Evolutionary conservation across 2,888 invertebrate species (phyloP), one percentile per base, ranked within the genome.

Genomic region (Andrena haemorrhoa): DNA sequence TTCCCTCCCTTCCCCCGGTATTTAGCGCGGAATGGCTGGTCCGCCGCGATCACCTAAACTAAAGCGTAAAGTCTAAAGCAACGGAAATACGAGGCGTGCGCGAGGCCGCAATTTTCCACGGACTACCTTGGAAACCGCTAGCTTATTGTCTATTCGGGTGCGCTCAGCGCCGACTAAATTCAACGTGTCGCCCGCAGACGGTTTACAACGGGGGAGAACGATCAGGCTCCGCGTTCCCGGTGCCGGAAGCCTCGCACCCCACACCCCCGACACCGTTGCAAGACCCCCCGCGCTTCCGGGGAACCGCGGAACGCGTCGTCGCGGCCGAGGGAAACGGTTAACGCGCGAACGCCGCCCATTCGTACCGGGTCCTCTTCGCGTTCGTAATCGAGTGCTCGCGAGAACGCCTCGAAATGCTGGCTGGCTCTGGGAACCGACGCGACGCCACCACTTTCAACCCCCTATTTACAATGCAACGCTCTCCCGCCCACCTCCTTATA

Each of bases 311-410:
- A 89, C 84, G 88, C 85, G 81, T 8, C 51, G 82, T 78, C 73
- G 75, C 26, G 53, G 33, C 65, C 80, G 71, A 60, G 47, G 61
- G 51, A 23, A 41, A 75, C 41, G 33, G 20, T 78, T 65, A 79
- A 78, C 33, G 66, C 66, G 61, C 23, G 58, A 71, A 70, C 82
- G 56, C 58, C 61, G 60, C 73, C 82, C 77, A 60, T 78, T 84
- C 74, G 73, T 69, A 75, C 75, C 70, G 51, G 53, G 53, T 66
- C 69, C 66, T 56, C 60, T 76, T 51, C 63, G 77, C 49, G 71
- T 70, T 86, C 58, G 89, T 88, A 90, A 90, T 89, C 88, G 88
- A 87, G 82, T 83, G 87, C 84, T 86, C 86, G 84, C 82, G 85
- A 86, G 82, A 78, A 58, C 84, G 23, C 81, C 77, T 77, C 56